Conservation (phyloP, 2,888 invertebrate species). For the Junonia oenone region DNA sequence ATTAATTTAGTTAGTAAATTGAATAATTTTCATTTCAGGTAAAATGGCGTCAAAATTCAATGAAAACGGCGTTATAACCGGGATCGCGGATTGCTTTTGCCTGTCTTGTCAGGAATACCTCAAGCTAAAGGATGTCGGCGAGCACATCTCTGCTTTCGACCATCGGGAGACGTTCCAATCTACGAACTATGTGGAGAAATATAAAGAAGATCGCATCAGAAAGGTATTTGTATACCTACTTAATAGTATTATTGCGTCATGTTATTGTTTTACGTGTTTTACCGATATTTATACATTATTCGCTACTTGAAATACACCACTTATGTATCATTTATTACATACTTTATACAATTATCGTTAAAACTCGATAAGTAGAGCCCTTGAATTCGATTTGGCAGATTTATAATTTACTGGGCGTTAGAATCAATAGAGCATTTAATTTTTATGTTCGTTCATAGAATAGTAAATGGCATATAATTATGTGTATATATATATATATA, state of each 20-base stretch:
- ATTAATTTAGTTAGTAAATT: no score
- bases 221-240: conserved; percentile 38
- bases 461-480: no score
- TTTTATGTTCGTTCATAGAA: no score
- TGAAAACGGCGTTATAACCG: conserved; percentile 40
- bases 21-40: not conserved
- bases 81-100: conserved; percentile 41
- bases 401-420: no score
- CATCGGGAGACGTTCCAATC: conserved; percentile 36
- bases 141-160: conserved; percentile 17
- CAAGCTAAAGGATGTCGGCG: conserved; percentile 25
- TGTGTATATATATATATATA: no score
- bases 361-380: no score
- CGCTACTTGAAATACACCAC: not conserved
- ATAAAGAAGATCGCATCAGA: conserved; percentile 40
- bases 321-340: no score
- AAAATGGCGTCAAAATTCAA: conserved; percentile 28
- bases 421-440: no score
- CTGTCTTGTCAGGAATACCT: conserved; percentile 42
- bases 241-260: not conserved
- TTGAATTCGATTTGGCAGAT: no score
- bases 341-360: not conserved
- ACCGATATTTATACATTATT: no score
- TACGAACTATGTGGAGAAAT: conserved; percentile 37
- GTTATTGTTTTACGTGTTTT: not conserved